phyloP scores from a whole-genome alignment of 2,888 invertebrate species.

The Synergus japonicus region DNA sequence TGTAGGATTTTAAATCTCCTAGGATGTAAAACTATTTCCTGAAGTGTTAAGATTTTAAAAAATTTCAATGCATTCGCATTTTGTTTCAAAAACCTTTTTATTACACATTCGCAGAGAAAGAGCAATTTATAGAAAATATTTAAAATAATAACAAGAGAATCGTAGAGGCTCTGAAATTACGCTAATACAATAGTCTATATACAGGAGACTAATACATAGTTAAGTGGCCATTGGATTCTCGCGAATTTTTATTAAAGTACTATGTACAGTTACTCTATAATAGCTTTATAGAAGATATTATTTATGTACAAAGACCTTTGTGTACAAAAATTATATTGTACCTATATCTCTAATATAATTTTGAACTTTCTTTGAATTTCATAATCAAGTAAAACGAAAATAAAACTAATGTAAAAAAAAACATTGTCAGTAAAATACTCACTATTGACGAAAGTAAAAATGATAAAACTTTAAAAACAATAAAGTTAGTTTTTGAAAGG shows the following conservation, averaged over 20 bases:
- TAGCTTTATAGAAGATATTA: neutral
- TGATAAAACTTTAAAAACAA: constrained; percentile 37
- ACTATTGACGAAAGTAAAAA: constrained; percentile 24
- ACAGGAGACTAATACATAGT: constrained; percentile 21
- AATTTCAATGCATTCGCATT: neutral
- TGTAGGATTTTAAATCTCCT: neutral
- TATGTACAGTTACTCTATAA: constrained; percentile 13
- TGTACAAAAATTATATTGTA: neutral
- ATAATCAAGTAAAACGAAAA: constrained; percentile 16
- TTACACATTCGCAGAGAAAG: neutral
- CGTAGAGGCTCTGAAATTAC: constrained; percentile 26
- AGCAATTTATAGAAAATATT: neutral
- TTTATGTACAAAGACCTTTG: constrained; percentile 27
- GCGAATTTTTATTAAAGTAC: neutral
- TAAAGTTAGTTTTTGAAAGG: constrained; percentile 12
- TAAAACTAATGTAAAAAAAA: constrained; percentile 9
- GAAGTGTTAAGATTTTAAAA: neutral
- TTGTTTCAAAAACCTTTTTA: neutral
- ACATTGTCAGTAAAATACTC: constrained; percentile 10
- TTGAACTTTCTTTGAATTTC: constrained; percentile 8
- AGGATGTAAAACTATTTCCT: constrained; percentile 1
- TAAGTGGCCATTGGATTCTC: neutral
- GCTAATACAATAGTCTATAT: constrained; percentile 29
- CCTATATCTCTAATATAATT: constrained; percentile 1
- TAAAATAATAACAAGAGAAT: constrained; percentile 37